Evolutionary conservation across 92 coral and sea anemone genomes (phyloP), one percentile per base, ranked within the genome.

Genomic region (Palythoa grandis): DNA sequence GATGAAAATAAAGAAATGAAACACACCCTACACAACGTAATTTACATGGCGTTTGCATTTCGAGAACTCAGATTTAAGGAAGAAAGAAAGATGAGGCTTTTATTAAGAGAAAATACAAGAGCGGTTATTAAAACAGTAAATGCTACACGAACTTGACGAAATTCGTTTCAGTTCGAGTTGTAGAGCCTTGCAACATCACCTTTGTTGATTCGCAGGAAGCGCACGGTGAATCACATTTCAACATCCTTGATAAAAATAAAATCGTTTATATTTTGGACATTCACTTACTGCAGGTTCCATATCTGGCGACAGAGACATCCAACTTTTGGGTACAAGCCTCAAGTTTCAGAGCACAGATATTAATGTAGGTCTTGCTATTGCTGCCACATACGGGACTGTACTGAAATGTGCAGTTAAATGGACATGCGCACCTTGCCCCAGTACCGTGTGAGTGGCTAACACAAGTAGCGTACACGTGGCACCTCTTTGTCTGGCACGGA

Each of bases 271-370:
- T 69, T 4, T 20, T 14, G 22, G 29, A 56, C 35, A 48, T 22
- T 20, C 23, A 83, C 98, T 87, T 88, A 96, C 99, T 95, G 85
- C 99, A 97, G 13, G 80, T 91, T 73, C 99, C 99, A 23, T 92
- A 80, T 70, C 84, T 88, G 47, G 91, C 88, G 25, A 91, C 93
- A 10, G 85, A 83, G 29, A 92, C 88, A 15, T 70, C 82, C 70
- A 72, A 70, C 38, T 90, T 91, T 82, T 88, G 78, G 40, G 88
- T 91, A 77, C 99, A 97, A 19, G 98, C 89, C 60, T 89, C 88
- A 70, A 91, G 63, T 71, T 92, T 90, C 25, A 97, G 90, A 58
- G 95, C 98, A 66, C 99, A 97, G 25, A 85, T 68, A 78, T 93
- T 97, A 70, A 91, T 87, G 87, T 97, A 95, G 37, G 97, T 93